A percentile compares a stretch with the other conserved stretches of the same genome.
Conservation (phyloP, 2,888 invertebrate species). For the Eutolmus rufibarbis region DNA sequence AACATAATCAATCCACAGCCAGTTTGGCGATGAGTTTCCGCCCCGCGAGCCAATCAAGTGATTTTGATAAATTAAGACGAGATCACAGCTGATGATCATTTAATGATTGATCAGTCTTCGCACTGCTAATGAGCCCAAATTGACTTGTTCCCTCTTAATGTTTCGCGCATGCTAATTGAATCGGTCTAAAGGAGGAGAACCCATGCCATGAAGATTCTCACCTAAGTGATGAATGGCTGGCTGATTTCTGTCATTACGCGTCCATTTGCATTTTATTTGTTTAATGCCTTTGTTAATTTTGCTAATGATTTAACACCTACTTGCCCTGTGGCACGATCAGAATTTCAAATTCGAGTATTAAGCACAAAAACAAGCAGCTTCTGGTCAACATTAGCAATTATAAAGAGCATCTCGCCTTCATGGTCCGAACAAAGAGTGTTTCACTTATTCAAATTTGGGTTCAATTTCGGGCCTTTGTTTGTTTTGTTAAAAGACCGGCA, state of each 20-base stretch:
- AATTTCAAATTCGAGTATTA: conserved; percentile 2
- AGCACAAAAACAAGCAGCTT: conserved; percentile 14
- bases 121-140: conserved; percentile 32
- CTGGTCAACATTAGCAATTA: conserved; percentile 11
- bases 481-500: neutral
- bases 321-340: conserved; percentile 1
- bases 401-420: conserved; percentile 8
- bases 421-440: conserved; percentile 8
- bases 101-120: conserved; percentile 27
- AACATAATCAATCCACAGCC: conserved; percentile 21
- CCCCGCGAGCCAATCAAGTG: neutral
- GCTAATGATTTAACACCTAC: conserved; percentile 35
- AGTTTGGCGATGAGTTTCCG: conserved; percentile 18
- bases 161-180: conserved; percentile 25
- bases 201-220: neutral
- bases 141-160: conserved; percentile 36
- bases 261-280: conserved; percentile 33
- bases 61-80: conserved; percentile 25
- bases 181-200: neutral
- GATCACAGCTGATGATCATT: conserved; percentile 18
- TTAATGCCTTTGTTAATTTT: conserved; percentile 35
- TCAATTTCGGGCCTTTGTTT: conserved; percentile 2
- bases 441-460: neutral
- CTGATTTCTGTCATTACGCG: conserved; percentile 19
- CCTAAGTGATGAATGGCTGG: conserved; percentile 16